Base-by-base conservation (phyloP, 2,797 vertebrate genomes). In the Microctenopoma steveboyesi region DNA sequence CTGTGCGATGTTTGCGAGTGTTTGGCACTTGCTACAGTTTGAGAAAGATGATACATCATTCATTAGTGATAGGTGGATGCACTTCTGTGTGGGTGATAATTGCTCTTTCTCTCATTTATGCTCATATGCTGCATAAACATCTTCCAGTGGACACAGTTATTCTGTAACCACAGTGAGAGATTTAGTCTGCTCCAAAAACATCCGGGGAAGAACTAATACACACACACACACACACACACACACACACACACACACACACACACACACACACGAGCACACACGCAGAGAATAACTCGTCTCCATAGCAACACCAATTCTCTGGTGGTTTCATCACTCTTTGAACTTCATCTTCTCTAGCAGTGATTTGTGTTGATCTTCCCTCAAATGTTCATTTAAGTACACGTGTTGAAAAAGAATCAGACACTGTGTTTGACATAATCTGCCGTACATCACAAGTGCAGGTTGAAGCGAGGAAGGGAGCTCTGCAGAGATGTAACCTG, bases 281-380 rank as follows among this genome's bases (percentile, higher is more conserved):
- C 18, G 12, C 28, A 42, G 33, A 66, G 59, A 78, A 46, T 52
- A 49, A 64, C 79, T 56, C 39, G 76, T 90, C 74, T 78, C 88
- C 88, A 87, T 88, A 70, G 90, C 86, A 88, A 91, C 88, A 78
- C 64, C 30, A 63, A 67, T 62, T 87, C 83, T 81, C 81, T 22
- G n/a, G 74, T 69, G 77, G 48, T 59, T 77, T 61, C 59, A 54
- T 64, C 59, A 69, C 72, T 79, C 82, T 86, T 86, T 86, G 85
- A 89, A 86, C 78, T 88, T 84, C 69, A 70, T 77, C 47, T 81
- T 78, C 58, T 40, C 69, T 48, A 9, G 30, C 7, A 0, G 40
- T 79, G 65, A 74, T 83, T 79, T 76, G 55, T 69, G 59, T 60
- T 79, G 50, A 70, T 69, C 43, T 47, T 14, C 43, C 8, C 8